Evolutionary conservation across 2,888 invertebrate species (phyloP).

Genomic region (Osmoderma eremita): DNA sequence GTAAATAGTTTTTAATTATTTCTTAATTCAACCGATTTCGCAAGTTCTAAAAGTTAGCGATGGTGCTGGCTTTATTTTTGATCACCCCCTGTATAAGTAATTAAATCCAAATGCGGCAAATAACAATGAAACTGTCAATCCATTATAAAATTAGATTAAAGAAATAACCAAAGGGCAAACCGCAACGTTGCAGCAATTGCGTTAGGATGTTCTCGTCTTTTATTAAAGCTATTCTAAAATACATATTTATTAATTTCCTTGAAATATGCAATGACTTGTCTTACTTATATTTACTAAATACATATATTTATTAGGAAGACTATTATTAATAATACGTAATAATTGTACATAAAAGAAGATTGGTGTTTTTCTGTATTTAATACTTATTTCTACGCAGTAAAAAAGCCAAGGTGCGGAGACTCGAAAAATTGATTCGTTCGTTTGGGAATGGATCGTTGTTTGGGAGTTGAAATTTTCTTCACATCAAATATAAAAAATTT

Average conservation of each 20-base stretch:
- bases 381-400: not conserved
- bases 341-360: constrained; percentile 29
- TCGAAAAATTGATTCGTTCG: too few relatives aligned
- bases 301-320: constrained; percentile 25
- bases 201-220: constrained; percentile 52
- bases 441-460: too few relatives aligned
- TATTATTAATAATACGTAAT: constrained; percentile 7
- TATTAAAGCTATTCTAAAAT: constrained; percentile 53
- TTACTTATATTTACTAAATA: not conserved
- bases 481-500: too few relatives aligned
- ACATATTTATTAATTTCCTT: constrained; percentile 51
- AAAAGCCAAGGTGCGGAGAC: too few relatives aligned
- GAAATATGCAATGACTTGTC: constrained; percentile 58
- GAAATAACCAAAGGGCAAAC: constrained; percentile 49
- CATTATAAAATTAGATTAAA: not conserved
- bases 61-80: too few relatives aligned
- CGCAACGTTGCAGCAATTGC: constrained; percentile 56
- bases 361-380: constrained; percentile 43
- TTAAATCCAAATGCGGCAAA: too few relatives aligned
- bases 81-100: too few relatives aligned
- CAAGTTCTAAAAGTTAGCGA: too few relatives aligned
- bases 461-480: too few relatives aligned
- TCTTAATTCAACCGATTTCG: too few relatives aligned
- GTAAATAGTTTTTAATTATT: too few relatives aligned
- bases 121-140: too few relatives aligned